Evolutionary conservation across 1,140 invertebrate species (phyloP).

Genomic region (Atta cephalotes): DNA sequence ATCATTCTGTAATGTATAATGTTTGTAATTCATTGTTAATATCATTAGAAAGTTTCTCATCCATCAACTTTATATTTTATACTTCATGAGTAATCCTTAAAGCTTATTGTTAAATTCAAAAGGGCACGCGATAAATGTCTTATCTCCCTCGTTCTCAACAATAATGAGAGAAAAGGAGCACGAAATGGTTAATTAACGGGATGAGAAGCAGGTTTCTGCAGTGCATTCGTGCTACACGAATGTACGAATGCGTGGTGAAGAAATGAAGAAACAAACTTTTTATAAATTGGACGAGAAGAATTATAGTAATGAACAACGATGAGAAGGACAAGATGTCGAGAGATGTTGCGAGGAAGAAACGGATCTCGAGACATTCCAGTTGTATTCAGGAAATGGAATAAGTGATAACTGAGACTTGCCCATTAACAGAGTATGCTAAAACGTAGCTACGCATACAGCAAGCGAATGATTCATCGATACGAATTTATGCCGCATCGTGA

Average conservation of each 20-base stretch:
- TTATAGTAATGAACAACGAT: constrained; percentile 49
- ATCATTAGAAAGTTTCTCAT: background rate
- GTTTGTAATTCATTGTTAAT: background rate
- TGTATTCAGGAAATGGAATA: constrained; percentile 74
- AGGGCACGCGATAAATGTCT: background rate
- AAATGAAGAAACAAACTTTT: constrained; percentile 20
- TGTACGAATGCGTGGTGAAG: background rate
- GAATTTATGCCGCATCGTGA: background rate
- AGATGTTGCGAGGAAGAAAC: background rate
- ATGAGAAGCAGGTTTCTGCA: background rate
- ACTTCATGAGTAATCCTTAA: background rate
- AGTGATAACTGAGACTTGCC: constrained; percentile 64
- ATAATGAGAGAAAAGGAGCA: background rate
- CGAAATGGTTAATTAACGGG: constrained; percentile 61
- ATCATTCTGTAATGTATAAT: background rate
- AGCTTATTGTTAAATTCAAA: background rate
- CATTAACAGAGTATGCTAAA: constrained; percentile 34
- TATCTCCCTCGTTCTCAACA: background rate
- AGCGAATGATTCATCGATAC: background rate
- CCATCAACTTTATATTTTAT: background rate
- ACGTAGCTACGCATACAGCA: background rate
- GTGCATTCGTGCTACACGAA: background rate
- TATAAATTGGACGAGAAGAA: constrained; percentile 36
- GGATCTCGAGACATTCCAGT: constrained; percentile 50
- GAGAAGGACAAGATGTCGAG: background rate